Percentiles rank a stretch among this genome's conserved stretches.
phyloP scores from a whole-genome alignment of 2,113 vertebrate species.

The Oryzias curvinotus region DNA sequence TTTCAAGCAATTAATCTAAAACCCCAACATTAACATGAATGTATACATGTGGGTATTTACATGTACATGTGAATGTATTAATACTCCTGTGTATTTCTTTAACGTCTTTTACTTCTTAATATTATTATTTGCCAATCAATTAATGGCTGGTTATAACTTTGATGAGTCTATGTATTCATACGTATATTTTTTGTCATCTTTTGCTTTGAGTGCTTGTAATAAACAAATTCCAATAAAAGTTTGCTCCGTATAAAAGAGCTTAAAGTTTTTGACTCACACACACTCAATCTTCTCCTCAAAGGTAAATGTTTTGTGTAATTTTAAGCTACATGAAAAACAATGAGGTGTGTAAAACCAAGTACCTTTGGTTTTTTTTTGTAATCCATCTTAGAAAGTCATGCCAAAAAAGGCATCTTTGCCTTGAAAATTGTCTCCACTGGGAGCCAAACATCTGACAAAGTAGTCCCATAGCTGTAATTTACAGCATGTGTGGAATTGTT shows the following conservation, averaged over 20 bases:
- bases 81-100: too few species aligned
- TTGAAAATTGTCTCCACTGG: slow-evolving; percentile 55
- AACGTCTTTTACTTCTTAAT: too few species aligned
- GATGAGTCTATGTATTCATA: too few species aligned
- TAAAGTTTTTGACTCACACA: slow-evolving; percentile 11
- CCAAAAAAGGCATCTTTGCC: slow-evolving; percentile 42
- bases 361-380: slow-evolving; percentile 31
- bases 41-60: too few species aligned
- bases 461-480: slow-evolving; percentile 74
- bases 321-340: slow-evolving; percentile 54
- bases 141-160: too few species aligned
- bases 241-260: too few species aligned
- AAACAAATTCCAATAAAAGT: too few species aligned
- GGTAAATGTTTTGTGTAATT: slow-evolving; percentile 56
- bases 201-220: background rate
- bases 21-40: too few species aligned
- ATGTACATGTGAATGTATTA: too few species aligned
- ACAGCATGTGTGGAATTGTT: slow-evolving; percentile 75
- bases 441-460: slow-evolving; percentile 55
- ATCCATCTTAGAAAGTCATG: too few species aligned
- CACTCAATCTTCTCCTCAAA: slow-evolving; percentile 58
- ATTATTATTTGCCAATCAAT: too few species aligned
- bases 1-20: too few species aligned
- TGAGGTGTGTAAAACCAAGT: slow-evolving; percentile 49
- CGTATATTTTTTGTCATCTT: background rate